Evolutionary conservation across 2,888 invertebrate genomes (phyloP).

Genomic region (Ophion obscuratus): DNA sequence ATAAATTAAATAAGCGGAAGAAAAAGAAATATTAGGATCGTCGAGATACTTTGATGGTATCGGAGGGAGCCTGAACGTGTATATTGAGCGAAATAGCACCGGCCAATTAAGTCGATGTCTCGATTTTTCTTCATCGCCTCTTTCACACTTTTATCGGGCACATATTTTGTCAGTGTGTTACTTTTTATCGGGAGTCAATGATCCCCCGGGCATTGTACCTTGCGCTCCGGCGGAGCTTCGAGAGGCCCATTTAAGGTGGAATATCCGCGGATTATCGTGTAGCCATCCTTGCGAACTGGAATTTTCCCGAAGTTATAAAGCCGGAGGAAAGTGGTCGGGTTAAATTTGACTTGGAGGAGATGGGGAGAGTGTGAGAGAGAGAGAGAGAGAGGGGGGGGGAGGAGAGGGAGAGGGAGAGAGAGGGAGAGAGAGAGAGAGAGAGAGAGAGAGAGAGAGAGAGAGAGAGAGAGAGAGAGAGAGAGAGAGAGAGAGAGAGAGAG

Average conservation of each 20-base stretch:
- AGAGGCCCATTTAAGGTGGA: conserved; percentile 48
- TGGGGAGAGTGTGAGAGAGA: conserved; percentile 1
- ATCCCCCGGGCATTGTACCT: conserved; percentile 13
- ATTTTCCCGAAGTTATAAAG: conserved; percentile 27
- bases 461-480: too few relatives aligned
- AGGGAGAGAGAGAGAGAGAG: neutral
- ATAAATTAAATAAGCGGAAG: neutral
- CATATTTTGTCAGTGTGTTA: neutral
- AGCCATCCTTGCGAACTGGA: conserved; percentile 32
- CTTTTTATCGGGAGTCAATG: conserved; percentile 21
- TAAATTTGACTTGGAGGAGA: conserved; percentile 55
- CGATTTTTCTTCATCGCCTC: neutral
- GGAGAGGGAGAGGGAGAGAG: neutral
- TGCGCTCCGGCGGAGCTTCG: neutral
- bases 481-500: neutral
- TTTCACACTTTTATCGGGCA: neutral
- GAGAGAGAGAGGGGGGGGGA: neutral
- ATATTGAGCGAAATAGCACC: neutral
- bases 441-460: too few relatives aligned
- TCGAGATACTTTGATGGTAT: neutral
- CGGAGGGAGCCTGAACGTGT: neutral
- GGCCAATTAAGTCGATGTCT: neutral
- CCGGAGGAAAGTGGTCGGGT: conserved; percentile 55
- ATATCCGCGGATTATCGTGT: conserved; percentile 64
- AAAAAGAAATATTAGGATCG: neutral